Evolutionary conservation across 2,113 vertebrate species (phyloP).

Genomic region (Laterallus jamaicensis): DNA sequence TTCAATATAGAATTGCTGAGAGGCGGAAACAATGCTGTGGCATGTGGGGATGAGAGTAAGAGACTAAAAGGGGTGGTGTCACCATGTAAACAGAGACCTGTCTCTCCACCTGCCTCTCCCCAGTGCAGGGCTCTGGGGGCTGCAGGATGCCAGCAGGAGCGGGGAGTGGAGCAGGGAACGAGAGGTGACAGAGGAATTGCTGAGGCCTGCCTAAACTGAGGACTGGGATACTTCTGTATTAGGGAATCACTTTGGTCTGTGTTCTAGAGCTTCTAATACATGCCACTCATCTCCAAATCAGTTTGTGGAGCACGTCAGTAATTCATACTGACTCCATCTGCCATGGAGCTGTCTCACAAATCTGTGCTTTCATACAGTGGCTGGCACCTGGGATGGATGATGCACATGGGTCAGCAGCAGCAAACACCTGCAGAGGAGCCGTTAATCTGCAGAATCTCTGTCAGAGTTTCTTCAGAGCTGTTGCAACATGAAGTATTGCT

Average conservation of each 20-base stretch:
- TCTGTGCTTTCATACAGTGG: neutral
- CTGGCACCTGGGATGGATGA: neutral
- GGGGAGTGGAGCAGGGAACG: neutral
- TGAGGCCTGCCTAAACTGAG: neutral
- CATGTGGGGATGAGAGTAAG: neutral
- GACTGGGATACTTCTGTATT: neutral
- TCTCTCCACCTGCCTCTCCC: neutral
- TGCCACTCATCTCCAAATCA: neutral
- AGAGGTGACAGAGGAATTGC: neutral
- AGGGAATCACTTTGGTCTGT: neutral
- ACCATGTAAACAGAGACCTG: accelerated
- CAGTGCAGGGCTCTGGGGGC: neutral
- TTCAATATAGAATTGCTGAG: neutral
- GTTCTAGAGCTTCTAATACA: neutral
- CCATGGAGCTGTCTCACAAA: neutral
- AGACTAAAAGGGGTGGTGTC: neutral
- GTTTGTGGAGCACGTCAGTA: neutral
- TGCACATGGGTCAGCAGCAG: neutral
- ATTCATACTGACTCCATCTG: neutral
- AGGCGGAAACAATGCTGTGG: neutral
- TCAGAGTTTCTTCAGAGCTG: neutral
- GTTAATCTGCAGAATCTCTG: neutral
- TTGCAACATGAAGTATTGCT: neutral
- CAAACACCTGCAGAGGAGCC: neutral
- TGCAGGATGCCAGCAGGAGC: neutral